Evolutionary conservation across 2,113 vertebrate genomes (phyloP).

Genomic region (Guaruba guarouba): DNA sequence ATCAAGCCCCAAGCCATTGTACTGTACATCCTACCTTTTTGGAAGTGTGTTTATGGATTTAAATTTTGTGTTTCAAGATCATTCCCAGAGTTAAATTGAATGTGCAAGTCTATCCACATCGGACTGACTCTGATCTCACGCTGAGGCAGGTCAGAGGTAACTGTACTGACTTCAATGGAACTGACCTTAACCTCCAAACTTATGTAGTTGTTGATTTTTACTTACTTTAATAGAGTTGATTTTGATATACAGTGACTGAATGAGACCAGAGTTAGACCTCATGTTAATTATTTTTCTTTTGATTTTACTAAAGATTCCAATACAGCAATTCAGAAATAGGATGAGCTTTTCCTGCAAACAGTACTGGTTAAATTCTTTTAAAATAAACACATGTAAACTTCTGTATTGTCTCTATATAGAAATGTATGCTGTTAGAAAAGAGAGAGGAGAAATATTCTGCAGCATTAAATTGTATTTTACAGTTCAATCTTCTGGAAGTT

Average conservation of each 20-base stretch:
- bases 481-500: slow-evolving; percentile 24
- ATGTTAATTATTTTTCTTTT: not conserved
- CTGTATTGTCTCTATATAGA: not conserved
- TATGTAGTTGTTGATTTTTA: not conserved
- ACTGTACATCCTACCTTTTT: not conserved
- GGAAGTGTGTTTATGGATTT: not conserved
- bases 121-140: not conserved
- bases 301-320: not conserved
- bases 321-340: not conserved
- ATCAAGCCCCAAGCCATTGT: not conserved
- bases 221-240: not conserved
- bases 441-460: slow-evolving; percentile 10
- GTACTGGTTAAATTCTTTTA: not conserved
- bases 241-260: not conserved
- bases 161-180: not conserved
- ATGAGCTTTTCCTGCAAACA: not conserved
- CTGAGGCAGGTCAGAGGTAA: not conserved
- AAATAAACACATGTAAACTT: not conserved
- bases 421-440: not conserved
- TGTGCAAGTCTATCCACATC: not conserved
- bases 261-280: not conserved
- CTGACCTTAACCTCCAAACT: accelerated
- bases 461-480: not conserved
- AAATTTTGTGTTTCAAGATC: not conserved
- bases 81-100: not conserved